Evolutionary conservation across 2,888 invertebrate species (phyloP), one percentile per base, ranked within the genome.

Genomic region (Tetranychus piercei): DNA sequence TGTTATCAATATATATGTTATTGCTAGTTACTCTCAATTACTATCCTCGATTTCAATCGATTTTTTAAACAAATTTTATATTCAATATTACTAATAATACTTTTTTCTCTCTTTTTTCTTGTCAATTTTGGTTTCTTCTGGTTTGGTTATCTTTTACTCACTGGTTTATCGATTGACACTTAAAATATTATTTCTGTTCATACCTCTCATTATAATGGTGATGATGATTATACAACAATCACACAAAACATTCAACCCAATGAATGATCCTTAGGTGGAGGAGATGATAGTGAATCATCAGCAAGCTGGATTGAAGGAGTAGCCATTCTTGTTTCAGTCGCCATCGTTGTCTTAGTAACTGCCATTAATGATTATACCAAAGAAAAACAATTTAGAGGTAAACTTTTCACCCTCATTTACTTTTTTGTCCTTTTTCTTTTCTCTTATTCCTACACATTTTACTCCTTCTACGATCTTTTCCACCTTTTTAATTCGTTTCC

Each of bases 321-420:
- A 82, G 97, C 99, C 83, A 99, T 99, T 85, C 88, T 99, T 85
- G 91, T 96, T 85, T 96, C 97, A 81, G 99, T 99, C 82, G 91
- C 95, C 84, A 95, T 96, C 83, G 96, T 97, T 84, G 97, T 99
- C 80, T 87, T 99, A 85, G 97, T 99, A 81, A 99, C 97, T 83
- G 97, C 97, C 81, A 94, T 97, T 86, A 99, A 99, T 87, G 97
- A 99, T 87, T 99, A 95, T 86, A 92, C 94, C 81, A 99, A 99
- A 87, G 99, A 99, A 86, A 44, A 45, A 45, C 73, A 73, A 22
- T 73, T 69, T 22, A 20, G 69, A 69, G 69, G 69, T 69, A 69
- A 69, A 69, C 69, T 69, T 69, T 69, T 23, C n/a, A 20, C 69
- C 69, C 69, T 23, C 20, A 69, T 22, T 69, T 20, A 18, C 66